These are phyloP conservation scores for Ectemnius continuus DNA, from an alignment of 2,888 invertebrate genomes.

Conservation along the genomic window DNA sequence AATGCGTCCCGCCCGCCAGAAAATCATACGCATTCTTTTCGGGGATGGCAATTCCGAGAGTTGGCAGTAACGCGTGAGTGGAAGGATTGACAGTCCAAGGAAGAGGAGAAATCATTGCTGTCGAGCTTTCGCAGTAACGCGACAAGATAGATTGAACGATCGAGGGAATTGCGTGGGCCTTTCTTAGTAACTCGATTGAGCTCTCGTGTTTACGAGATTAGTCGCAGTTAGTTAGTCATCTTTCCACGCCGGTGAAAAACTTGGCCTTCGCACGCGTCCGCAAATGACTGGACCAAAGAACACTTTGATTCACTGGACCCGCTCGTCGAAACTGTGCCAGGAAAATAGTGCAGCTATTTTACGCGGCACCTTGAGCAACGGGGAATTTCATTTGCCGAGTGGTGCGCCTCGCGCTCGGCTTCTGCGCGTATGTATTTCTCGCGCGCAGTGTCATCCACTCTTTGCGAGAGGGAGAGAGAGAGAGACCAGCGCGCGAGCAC, in stretches of 20 bases:
- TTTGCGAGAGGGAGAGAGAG: slow-evolving; percentile 3
- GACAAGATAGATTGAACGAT: too few species aligned
- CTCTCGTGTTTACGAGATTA: slow-evolving; percentile 6
- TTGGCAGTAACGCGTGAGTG: too few species aligned
- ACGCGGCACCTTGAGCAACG: slow-evolving; percentile 68
- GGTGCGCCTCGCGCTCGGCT: slow-evolving; percentile 20
- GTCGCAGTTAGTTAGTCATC: slow-evolving; percentile 24
- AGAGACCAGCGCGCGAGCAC: too few species aligned
- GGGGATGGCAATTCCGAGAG: too few species aligned
- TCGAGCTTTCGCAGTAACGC: too few species aligned
- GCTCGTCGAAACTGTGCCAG: slow-evolving; percentile 69
- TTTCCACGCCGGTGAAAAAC: slow-evolving; percentile 59
- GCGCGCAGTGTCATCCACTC: slow-evolving; percentile 24
- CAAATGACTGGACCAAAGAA: slow-evolving; percentile 33
- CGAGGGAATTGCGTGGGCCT: too few species aligned
- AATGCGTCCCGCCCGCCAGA: not conserved
- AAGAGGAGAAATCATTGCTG: too few species aligned
- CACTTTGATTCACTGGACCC: slow-evolving; percentile 65
- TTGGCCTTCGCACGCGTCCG: slow-evolving; percentile 60
- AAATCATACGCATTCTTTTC: not conserved
- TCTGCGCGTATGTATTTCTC: slow-evolving; percentile 25
- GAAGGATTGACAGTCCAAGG: too few species aligned
- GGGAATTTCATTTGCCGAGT: slow-evolving; percentile 55
- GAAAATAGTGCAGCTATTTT: slow-evolving; percentile 71
- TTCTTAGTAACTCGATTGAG: not conserved